Conservation (phyloP, 1,140 invertebrate genomes). For the Tetragnatha versicolor region DNA sequence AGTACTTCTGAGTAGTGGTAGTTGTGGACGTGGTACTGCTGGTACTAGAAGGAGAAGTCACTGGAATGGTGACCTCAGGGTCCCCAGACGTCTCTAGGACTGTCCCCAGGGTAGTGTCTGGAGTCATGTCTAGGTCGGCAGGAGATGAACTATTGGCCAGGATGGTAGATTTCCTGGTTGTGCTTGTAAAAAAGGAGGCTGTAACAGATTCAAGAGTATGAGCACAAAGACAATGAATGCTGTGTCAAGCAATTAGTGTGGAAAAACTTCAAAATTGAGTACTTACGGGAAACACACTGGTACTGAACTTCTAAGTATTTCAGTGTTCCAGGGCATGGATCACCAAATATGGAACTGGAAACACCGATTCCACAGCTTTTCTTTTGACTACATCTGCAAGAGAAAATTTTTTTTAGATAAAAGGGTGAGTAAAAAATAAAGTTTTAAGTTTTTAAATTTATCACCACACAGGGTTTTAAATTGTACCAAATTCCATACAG, state of each 20-base stretch:
- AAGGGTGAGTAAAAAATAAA: neutral
- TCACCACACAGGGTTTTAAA: too few relatives aligned
- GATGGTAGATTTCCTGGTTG: constrained; percentile 27
- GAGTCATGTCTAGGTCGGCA: neutral
- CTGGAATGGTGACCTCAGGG: constrained; percentile 4
- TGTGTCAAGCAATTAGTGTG: neutral
- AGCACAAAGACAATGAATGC: neutral
- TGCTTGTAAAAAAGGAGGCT: constrained; percentile 49
- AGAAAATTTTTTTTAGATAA: constrained; percentile 1
- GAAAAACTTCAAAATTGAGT: neutral
- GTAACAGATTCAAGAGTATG: neutral
- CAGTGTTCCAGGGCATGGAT: constrained; percentile 70
- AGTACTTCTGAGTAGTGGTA: constrained; percentile 16
- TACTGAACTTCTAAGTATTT: constrained; percentile 73
- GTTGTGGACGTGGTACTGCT: constrained; percentile 12
- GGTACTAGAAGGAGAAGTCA: constrained; percentile 31
- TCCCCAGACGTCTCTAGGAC: constrained; percentile 33
- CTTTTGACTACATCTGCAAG: constrained; percentile 63
- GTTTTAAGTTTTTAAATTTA: neutral
- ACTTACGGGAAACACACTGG: constrained; percentile 63
- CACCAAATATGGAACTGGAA: constrained; percentile 83
- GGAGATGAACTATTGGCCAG: constrained; percentile 20
- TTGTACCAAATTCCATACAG: too few relatives aligned
- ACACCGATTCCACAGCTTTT: constrained; percentile 88
- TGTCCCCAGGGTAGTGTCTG: constrained; percentile 35